These are phyloP conservation scores for Thaleichthys pacificus DNA, from an alignment of 2,797 vertebrate genomes.

Conservation along the genomic window DNA sequence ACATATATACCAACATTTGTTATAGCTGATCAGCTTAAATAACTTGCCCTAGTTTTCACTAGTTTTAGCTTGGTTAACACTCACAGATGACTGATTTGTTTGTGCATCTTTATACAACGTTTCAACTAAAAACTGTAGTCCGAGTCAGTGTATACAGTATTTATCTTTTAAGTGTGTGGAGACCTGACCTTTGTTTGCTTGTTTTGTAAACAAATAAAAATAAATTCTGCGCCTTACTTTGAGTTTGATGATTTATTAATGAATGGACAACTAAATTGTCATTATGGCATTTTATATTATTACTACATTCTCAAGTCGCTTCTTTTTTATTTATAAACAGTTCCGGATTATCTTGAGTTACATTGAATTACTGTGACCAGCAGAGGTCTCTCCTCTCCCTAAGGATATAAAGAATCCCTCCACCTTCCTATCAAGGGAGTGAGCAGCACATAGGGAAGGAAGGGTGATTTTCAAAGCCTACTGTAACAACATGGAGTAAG, in stretches of 20 bases:
- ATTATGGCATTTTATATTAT: background rate
- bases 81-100: constrained; percentile 1
- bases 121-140: constrained; percentile 6
- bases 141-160: constrained; percentile 10
- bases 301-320: background rate
- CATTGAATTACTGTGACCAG: constrained; percentile 25
- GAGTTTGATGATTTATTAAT: background rate
- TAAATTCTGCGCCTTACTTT: constrained; percentile 24
- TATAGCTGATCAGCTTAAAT: background rate
- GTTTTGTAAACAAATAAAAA: constrained; percentile 53
- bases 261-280: background rate
- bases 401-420: background rate
- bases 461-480: too few relatives aligned
- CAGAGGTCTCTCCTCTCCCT: constrained; percentile 29
- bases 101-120: background rate
- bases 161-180: constrained; percentile 11
- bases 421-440: background rate
- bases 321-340: background rate
- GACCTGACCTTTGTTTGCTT: constrained; percentile 43
- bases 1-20: background rate
- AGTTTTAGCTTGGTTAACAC: background rate
- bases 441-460: background rate
- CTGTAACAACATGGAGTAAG: too few relatives aligned
- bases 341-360: background rate
- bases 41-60: background rate